Evolutionary conservation across 2,888 invertebrate genomes (phyloP).

Genomic region (Coronaproctus castanopsis): DNA sequence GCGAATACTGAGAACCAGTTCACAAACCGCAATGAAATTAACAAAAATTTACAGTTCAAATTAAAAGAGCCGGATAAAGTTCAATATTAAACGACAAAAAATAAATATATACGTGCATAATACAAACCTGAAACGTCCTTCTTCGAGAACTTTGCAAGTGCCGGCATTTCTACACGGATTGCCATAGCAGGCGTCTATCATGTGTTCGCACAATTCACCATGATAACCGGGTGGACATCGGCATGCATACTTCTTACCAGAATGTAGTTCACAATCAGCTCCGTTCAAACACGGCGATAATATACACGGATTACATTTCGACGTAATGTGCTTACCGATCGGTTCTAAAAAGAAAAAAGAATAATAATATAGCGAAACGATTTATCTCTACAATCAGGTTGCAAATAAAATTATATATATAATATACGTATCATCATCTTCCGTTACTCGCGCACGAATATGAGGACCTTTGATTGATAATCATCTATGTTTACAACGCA

Average conservation of each 20-base stretch:
- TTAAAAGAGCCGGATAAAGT: conserved; percentile 75
- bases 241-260: conserved; percentile 64
- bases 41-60: conserved; percentile 75
- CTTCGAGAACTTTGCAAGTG: conserved; percentile 77
- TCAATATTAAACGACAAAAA: conserved; percentile 92
- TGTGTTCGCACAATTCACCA: conserved; percentile 78
- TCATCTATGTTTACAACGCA: no score
- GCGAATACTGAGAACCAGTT: conserved; percentile 73
- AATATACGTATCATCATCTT: no score
- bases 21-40: conserved; percentile 47
- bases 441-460: no score
- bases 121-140: conserved; percentile 71
- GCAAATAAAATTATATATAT: no score
- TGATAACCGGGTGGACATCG: conserved; percentile 86
- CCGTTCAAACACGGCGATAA: conserved; percentile 79
- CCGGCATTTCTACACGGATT: conserved; percentile 85
- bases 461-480: no score
- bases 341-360: conserved; percentile 31
- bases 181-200: conserved; percentile 97
- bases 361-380: no score
- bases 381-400: no score
- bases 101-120: conserved; percentile 50
- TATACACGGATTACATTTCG: conserved; percentile 92
- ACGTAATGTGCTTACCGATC: conserved; percentile 55
- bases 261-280: conserved; percentile 55